phyloP scores from a whole-genome alignment of 2,888 invertebrate genomes.

The Clanis bilineata region DNA sequence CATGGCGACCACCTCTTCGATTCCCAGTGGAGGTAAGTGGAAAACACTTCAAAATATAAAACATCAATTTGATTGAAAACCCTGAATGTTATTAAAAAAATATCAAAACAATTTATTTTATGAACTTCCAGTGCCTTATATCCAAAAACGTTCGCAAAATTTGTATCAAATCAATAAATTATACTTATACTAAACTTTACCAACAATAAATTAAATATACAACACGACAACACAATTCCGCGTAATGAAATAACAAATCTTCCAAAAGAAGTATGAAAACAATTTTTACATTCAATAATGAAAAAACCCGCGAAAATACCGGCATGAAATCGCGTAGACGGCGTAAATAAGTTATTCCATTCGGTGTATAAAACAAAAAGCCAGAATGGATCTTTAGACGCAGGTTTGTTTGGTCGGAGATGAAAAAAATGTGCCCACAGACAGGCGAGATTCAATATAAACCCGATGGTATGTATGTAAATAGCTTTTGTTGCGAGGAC shows the following conservation, averaged over 20 bases:
- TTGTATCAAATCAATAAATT: too few species aligned
- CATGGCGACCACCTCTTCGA: conserved; percentile 67
- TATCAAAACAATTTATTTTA: not conserved
- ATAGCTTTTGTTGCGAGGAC: not conserved
- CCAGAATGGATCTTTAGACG: not conserved
- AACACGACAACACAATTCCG: not conserved
- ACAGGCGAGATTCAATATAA: not conserved
- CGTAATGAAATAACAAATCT: not conserved
- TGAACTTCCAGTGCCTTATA: too few species aligned
- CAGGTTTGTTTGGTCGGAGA: not conserved
- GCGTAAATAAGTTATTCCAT: not conserved
- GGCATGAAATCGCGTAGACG: not conserved
- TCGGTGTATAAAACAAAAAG: not conserved
- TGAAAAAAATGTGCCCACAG: not conserved
- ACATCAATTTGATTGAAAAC: too few species aligned
- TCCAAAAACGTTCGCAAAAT: too few species aligned
- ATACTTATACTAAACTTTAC: not conserved
- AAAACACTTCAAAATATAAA: not conserved
- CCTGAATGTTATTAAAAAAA: too few species aligned
- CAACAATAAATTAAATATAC: not conserved
- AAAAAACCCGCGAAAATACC: not conserved
- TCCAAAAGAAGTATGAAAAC: not conserved
- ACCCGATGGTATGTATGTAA: not conserved
- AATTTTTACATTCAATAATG: not conserved
- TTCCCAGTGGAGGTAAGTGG: conserved; percentile 65